Base-by-base conservation (phyloP, 2,888 invertebrate genomes). In the Diloba caeruleocephala region DNA sequence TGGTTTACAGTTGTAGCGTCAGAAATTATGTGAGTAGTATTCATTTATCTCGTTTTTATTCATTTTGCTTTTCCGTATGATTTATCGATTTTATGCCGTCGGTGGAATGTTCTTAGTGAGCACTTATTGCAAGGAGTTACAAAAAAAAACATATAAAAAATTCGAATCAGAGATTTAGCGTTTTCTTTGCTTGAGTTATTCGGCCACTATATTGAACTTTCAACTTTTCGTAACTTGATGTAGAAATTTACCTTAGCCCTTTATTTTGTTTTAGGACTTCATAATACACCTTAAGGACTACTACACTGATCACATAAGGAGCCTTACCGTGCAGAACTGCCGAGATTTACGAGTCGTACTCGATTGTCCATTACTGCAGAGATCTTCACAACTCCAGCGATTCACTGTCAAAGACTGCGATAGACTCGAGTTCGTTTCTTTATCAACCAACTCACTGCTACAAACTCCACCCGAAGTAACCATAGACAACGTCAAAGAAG, bases 271-370 rank as follows among this genome's bases (percentile, higher is more conserved):
- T 51, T 84, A 95, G 95, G 93, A 94, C 43, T 85, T 89, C 54
- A 81, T 88, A 31, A 78, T 94, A 43, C 92, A 92, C 52, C 76
- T 94, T 1, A 94, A 94, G 78, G 93, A 94, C 65, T 94, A 88
- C 74, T 90, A 94, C 67, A 91, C 94, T 1, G 85, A 88, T 21
- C 81, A 87, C 14, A 89, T 92, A 61, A 88, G 82, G 3, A 91
- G 88, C 51, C 58, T 94, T 4, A 90, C 88, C 0, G 80, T 95
- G 23, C 83, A 89, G 59, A 92, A 94, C 72, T 95, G 95, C 71
- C 83, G 83, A 63, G 89, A 89, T 31, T 65, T 95, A 9, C 86
- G 84, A 63, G 83, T 95, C 0, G 86, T 93, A 21, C 79, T 94
- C 8, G 90, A 93, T 67, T 94, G 94, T 59, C 89, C 92, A 0